Conservation (phyloP, 2,113 vertebrate genomes). For the Amazona guildingii region DNA sequence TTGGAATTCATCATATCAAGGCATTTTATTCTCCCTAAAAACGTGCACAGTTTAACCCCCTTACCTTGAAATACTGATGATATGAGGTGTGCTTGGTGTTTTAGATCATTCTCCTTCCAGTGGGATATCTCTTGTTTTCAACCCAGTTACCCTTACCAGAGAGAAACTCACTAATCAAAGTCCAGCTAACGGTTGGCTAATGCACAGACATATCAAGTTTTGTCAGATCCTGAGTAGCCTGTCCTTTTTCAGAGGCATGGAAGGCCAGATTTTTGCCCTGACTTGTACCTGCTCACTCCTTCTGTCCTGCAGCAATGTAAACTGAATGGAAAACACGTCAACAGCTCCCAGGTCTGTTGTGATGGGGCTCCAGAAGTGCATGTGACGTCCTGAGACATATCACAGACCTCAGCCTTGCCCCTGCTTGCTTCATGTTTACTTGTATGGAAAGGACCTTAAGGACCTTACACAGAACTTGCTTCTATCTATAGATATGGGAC, state of each 20-base stretch:
- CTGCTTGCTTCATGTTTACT: not conserved
- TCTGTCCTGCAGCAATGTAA: not conserved
- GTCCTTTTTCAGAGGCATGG: not conserved
- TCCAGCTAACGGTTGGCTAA: not conserved
- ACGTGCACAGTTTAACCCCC: constrained; percentile 48
- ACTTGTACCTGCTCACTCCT: not conserved
- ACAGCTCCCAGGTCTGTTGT: not conserved
- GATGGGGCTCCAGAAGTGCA: not conserved
- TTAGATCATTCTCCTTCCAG: not conserved
- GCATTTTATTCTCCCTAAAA: constrained; percentile 62
- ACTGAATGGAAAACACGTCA: not conserved
- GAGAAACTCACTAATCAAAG: not conserved
- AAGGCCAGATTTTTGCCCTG: not conserved
- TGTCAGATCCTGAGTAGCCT: not conserved
- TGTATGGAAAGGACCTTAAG: not conserved
- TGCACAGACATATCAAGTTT: not conserved
- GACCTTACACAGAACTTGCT: not conserved
- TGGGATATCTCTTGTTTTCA: not conserved
- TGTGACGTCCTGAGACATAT: not conserved
- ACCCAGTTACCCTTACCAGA: not conserved
- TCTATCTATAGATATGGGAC: not conserved
- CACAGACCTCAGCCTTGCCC: not conserved
- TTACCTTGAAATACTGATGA: constrained; percentile 24
- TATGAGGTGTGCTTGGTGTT: constrained; percentile 5
- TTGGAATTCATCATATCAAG: constrained; percentile 65